phyloP scores from a whole-genome alignment of 1,140 invertebrate species.

The Caenorhabditis latens region DNA sequence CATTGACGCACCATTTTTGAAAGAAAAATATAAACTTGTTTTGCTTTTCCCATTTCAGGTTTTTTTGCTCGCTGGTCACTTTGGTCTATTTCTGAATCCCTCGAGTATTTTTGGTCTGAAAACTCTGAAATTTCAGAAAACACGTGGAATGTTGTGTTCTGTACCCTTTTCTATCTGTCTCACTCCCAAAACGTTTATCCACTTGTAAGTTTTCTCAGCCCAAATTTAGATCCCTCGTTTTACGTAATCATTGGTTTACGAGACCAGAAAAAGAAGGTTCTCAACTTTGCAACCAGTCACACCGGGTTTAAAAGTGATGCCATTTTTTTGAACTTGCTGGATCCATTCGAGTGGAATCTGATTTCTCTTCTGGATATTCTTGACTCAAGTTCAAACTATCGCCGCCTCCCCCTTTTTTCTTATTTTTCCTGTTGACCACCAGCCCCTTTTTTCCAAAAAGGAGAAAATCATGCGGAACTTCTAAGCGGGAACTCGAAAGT shows the following conservation, averaged over 20 bases:
- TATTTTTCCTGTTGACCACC: not conserved
- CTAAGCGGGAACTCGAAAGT: not conserved
- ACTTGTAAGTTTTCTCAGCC: not conserved
- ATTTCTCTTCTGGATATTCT: not conserved
- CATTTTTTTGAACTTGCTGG: constrained; percentile 44
- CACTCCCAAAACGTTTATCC: not conserved
- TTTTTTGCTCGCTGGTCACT: not conserved
- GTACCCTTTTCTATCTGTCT: not conserved
- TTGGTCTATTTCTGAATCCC: not conserved
- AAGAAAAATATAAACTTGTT: too few relatives aligned
- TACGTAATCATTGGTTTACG: constrained; percentile 25
- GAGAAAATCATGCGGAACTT: too few relatives aligned
- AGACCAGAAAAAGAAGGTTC: constrained; percentile 6
- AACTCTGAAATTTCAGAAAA: not conserved
- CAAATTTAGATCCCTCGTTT: not conserved
- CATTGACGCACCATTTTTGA: not conserved
- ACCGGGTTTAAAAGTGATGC: constrained; percentile 24
- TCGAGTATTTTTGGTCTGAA: not conserved
- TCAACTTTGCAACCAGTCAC: constrained; percentile 22
- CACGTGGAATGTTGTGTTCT: not conserved
- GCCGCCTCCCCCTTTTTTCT: not conserved
- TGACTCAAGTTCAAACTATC: constrained; percentile 16
- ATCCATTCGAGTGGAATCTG: constrained; percentile 13
- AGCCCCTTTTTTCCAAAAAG: not conserved
- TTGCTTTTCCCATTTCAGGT: too few relatives aligned